These are phyloP conservation scores for Euphydryas editha DNA, from an alignment of 2,888 invertebrate species.

Conservation along the genomic window DNA sequence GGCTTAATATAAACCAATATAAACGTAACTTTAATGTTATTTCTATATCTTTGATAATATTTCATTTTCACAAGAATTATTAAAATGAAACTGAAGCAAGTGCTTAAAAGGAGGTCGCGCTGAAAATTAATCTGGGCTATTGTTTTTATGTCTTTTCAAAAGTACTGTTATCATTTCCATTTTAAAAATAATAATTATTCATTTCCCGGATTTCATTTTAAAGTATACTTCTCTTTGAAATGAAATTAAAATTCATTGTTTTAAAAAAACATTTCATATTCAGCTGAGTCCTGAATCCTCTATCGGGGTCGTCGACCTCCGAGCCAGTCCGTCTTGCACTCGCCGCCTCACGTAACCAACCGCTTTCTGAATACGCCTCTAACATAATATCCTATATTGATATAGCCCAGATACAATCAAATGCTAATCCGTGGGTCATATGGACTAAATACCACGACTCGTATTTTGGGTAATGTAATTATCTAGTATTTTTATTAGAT, in stretches of 20 bases:
- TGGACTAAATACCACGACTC: not conserved
- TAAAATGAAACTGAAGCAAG: not conserved
- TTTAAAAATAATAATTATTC: constrained; percentile 3
- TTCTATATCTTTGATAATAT: not conserved
- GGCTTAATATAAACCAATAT: not conserved
- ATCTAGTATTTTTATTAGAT: not conserved
- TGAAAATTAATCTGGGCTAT: not conserved
- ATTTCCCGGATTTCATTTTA: constrained; percentile 10
- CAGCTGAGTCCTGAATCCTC: constrained; percentile 78
- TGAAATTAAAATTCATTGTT: constrained; percentile 37
- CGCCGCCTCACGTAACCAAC: constrained; percentile 75
- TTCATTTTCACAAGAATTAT: not conserved
- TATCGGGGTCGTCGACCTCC: constrained; percentile 73
- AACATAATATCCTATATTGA: constrained; percentile 27
- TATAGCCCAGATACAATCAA: constrained; percentile 2
- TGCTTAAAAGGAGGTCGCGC: not conserved
- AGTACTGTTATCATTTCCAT: not conserved
- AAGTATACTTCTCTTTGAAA: constrained; percentile 9
- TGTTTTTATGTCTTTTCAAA: not conserved
- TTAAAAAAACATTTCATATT: constrained; percentile 64
- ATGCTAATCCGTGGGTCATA: not conserved
- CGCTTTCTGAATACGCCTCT: constrained; percentile 63
- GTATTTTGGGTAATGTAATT: not conserved
- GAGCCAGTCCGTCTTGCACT: constrained; percentile 81
- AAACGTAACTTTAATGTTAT: not conserved